Base-by-base conservation (phyloP, 1,140 invertebrate species). In the Hermatobates lingyangjiaoensis region DNA sequence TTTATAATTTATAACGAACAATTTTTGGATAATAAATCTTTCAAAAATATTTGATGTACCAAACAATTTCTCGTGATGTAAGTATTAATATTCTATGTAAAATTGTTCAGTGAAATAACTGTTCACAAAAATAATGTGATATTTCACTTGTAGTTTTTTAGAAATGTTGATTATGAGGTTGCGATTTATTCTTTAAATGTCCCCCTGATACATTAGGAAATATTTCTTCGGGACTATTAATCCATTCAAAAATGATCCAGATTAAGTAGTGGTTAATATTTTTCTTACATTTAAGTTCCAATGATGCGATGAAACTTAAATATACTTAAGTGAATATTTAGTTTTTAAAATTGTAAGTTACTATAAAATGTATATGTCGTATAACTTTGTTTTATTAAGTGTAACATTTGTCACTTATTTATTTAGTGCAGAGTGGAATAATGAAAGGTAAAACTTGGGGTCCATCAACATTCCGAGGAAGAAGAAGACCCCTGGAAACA, bases 361-460 rank as follows among this genome's bases (percentile, higher is more conserved):
- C 3, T 50, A 50, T 25, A 15, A 40, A 23, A 27, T 10, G 7
- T 34, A 34, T 10, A 18, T 34, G 10, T 48, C 21, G 28, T 12
- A 34, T 34, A 18, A 34, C 10, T 18, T 34, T 34, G 10, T 34
- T n/a, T n/a, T n/a, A n/a, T n/a, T n/a, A n/a, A n/a, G n/a, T n/a
- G n/a, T n/a, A n/a, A n/a, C n/a, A n/a, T n/a, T 34, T 7, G 28
- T 34, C 28, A 34, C 7, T 7, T 34, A 34, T 24, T 50, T 34
- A 50, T 59, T 26, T 52, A 87, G 82, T 87, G 69, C 85, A 87
- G 48, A 81, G 85, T 44, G 90, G 91, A 70, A 89, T 88, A 63
- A 83, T 88, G 56, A 95, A 96, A 71, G 90, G 90, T 64, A 93
- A 94, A 72, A 96, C 92, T 23, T 95, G 92, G 91, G 91, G 92